Percentiles rank a stretch among this genome's conserved stretches.
Conservation (phyloP, 2,888 invertebrate species). For the Stratiomys singularior region DNA sequence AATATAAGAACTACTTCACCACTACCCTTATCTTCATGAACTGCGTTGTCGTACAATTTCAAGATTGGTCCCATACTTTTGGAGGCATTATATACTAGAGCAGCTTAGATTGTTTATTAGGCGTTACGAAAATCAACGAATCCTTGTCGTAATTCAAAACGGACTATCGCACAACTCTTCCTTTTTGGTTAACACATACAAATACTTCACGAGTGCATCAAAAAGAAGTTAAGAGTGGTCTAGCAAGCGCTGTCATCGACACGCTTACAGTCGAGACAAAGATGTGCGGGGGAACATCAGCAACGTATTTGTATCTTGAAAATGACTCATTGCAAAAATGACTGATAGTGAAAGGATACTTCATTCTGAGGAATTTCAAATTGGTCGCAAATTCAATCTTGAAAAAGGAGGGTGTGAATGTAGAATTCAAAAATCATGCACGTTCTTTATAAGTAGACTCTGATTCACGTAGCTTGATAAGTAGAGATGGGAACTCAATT, state of each 20-base stretch:
- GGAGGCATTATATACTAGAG: not conserved
- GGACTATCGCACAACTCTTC: not conserved
- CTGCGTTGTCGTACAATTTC: not conserved
- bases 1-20: not conserved
- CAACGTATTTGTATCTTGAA: too few relatives aligned
- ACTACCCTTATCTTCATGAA: not conserved
- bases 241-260: not conserved
- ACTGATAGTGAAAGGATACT: too few relatives aligned
- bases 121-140: not conserved
- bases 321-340: too few relatives aligned
- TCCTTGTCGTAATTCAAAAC: not conserved
- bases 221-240: constrained; percentile 26
- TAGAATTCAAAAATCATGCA: too few relatives aligned
- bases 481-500: too few relatives aligned
- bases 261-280: too few relatives aligned
- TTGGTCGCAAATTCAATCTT: too few relatives aligned
- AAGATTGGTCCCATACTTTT: not conserved
- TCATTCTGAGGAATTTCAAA: too few relatives aligned
- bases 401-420: too few relatives aligned
- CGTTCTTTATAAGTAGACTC: too few relatives aligned
- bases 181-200: constrained; percentile 1
- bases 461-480: too few relatives aligned
- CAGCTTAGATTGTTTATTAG: not conserved
- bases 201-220: not conserved
- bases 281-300: too few relatives aligned